Conservation (phyloP, 2,797 vertebrate genomes). For the Cossypha heuglini region DNA sequence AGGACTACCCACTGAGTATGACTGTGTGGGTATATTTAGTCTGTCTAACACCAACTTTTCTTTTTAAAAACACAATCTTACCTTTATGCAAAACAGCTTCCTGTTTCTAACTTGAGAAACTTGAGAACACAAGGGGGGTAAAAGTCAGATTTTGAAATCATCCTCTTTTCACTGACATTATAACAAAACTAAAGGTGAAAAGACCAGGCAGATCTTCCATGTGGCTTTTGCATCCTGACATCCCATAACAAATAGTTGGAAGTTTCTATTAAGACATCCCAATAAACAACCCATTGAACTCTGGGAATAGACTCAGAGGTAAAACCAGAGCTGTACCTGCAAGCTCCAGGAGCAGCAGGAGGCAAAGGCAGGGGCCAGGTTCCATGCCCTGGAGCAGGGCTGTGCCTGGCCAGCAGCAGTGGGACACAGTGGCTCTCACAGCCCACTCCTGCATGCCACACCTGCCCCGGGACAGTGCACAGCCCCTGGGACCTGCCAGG, state of each 20-base stretch:
- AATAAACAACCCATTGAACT: background rate
- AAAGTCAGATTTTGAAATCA: background rate
- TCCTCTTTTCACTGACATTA: background rate
- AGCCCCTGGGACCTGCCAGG: background rate
- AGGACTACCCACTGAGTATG: slow-evolving; percentile 64
- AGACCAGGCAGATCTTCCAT: background rate
- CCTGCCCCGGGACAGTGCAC: background rate
- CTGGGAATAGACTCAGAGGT: background rate
- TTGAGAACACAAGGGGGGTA: background rate
- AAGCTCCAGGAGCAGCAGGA: background rate
- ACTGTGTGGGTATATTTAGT: slow-evolving; percentile 79
- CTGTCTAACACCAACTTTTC: slow-evolving; percentile 76
- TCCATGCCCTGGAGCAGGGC: accelerated
- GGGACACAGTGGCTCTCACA: background rate
- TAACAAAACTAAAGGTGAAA: background rate
- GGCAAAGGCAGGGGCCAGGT: background rate
- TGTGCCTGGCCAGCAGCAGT: background rate
- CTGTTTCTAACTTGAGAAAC: slow-evolving; percentile 53
- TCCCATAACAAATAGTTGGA: accelerated
- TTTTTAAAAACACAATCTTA: slow-evolving; percentile 55
- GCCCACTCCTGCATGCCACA: background rate
- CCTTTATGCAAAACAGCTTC: slow-evolving; percentile 65
- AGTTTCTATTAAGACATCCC: background rate
- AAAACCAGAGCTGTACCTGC: background rate
- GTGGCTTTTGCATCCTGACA: background rate